Base-by-base conservation (phyloP, 2,888 invertebrate genomes). In the Chymomyza procnemis region DNA sequence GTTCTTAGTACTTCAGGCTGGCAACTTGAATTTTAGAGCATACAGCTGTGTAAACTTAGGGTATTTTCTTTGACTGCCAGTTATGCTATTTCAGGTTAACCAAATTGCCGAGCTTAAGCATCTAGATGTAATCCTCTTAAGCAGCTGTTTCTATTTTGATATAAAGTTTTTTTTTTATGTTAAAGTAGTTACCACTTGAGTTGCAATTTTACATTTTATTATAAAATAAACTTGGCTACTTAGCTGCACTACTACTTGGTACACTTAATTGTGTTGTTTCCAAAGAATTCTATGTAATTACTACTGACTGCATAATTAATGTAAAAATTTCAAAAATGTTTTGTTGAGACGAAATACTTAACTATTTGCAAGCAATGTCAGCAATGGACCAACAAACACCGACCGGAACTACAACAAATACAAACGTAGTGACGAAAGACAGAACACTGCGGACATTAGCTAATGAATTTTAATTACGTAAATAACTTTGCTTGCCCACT, bases 381-480 rank as follows among this genome's bases (percentile, higher is more conserved):
- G 34, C 12, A 41, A 41, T 41, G 34, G 34, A 41, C 30, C 64
- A 57, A 62, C 65, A 58, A 57, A 62, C 65, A 58, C 22, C 26
- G 26, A 14, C 9, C 18, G 34, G 14, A 21, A 21, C 54, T 48
- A 50, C 18, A 30, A 9, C 18, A 55, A 47, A 18, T 46, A 66
- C 57, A 54, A n/a, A 18, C 1, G 26, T 8, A 16, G 54, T 48
- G 34, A 21, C 12, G 52, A 34, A 26, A 63, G 64, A 2, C 48
- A 50, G 16, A 50, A 50, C 16, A 16, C 8, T 6, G 48, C 48
- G 48, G 54, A 56, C 61, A 22, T 76, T 62, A 61, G 59, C 73
- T 73, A 72, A 70, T 83, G 86, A 83, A 83, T 83, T 85, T 83
- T 76, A 80, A 85, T 80, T 80, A 72, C 64, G 67, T 69, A 70